Evolutionary conservation across 2,113 vertebrate genomes (phyloP), one percentile per base, ranked within the genome.

Genomic region (Pituophis catenifer): DNA sequence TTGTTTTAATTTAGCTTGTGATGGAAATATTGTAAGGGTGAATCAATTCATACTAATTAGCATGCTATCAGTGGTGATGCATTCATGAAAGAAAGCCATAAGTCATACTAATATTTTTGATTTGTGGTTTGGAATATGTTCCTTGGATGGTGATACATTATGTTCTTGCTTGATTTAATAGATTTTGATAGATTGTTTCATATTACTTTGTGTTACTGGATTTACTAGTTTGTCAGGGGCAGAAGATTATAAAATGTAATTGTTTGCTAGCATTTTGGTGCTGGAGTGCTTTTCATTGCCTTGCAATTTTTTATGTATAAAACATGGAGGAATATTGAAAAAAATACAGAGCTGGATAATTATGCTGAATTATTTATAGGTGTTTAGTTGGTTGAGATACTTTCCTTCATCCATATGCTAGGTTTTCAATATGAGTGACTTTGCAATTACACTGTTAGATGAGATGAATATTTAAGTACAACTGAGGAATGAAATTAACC

Each of bases 181-280:
- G 38, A 29, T 70, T 3, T 13, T 87, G 23, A 91, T 90, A 8
- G 29, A 94, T 96, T 86, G 88, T 89, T 93, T 91, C 0, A 90
- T 90, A 65, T 65, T 93, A 70, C 89, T 92, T 94, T 89, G 89
- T 92, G 87, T 38, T 94, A 86, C 23, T 94, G 75, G 89, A 38
- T 91, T 62, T 75, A 58, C 92, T 88, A 81, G 15, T 53, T 50
- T 88, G 0, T 33, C 88, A 15, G 52, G 89, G 55, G 86, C 81
- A 38, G 29, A 93, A 58, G 26, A 50, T 90, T 86, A 29, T 86
- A 91, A 94, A 75, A 94, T 44, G 21, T 33, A 91, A 89, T 54
- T 91, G 50, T 93, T 86, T 89, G 92, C 91, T 58, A 58, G 91
- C 90, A 53, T 58, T 17, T 89, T 92, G 57, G 91, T 92, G 91